Conservation (phyloP, 2,888 invertebrate genomes). For the Vandiemenella viatica region DNA sequence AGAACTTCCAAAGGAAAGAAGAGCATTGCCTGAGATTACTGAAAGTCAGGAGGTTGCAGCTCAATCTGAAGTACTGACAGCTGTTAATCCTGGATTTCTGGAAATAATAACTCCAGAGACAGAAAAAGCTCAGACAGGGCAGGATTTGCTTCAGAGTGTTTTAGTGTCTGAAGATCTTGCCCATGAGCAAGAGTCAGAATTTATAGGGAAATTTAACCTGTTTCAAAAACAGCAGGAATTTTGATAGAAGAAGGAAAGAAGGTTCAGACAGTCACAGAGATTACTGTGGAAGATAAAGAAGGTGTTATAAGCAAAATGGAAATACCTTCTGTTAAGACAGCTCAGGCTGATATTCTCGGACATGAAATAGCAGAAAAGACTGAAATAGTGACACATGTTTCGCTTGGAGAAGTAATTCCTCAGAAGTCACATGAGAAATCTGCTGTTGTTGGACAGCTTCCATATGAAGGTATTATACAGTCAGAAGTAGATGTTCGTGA, state of each 20-base stretch:
- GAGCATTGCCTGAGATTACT: slow-evolving; percentile 28
- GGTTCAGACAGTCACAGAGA: slow-evolving; percentile 23
- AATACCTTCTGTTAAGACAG: slow-evolving; percentile 13
- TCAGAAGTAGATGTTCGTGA: slow-evolving; percentile 22
- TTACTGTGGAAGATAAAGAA: slow-evolving; percentile 27
- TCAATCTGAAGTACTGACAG: slow-evolving; percentile 9
- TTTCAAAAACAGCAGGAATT: slow-evolving; percentile 29
- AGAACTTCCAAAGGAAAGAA: slow-evolving; percentile 24
- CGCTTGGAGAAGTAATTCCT: slow-evolving; percentile 27
- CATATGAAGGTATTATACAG: slow-evolving; percentile 20
- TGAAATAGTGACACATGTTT: slow-evolving; percentile 23
- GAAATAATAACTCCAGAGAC: slow-evolving; percentile 18
- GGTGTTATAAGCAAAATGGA: slow-evolving; percentile 19
- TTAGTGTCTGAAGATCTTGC: slow-evolving; percentile 23
- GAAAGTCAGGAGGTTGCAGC: slow-evolving; percentile 15
- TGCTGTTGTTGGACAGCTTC: slow-evolving; percentile 20
- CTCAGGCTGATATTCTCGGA: slow-evolving; percentile 23
- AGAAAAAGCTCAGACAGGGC: slow-evolving; percentile 21
- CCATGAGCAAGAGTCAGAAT: slow-evolving; percentile 24
- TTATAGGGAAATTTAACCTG: slow-evolving; percentile 26
- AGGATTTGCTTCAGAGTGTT: slow-evolving; percentile 21
- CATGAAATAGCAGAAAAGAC: slow-evolving; percentile 31
- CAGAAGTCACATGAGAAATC: slow-evolving; percentile 23
- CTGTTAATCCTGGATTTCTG: slow-evolving; percentile 6
- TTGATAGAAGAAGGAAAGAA: slow-evolving; percentile 26